Conservation (phyloP, 1,140 invertebrate species). For the Trypoxylus dichotomus region DNA sequence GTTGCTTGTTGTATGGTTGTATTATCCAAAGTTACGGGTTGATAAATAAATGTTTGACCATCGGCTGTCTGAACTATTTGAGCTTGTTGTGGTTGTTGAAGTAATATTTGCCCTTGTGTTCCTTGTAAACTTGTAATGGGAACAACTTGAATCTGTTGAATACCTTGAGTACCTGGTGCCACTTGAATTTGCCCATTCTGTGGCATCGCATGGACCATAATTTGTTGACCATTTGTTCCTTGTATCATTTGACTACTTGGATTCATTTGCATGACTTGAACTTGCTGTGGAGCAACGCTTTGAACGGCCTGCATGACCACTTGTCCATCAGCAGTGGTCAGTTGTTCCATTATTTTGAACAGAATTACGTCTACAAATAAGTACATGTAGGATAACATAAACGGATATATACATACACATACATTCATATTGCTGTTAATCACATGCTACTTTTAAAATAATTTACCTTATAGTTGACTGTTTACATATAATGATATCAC, state of each 20-base stretch:
- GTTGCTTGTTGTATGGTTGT: conserved; percentile 58
- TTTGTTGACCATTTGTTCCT: conserved; percentile 54
- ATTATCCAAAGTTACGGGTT: conserved; percentile 69
- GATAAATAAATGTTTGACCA: conserved; percentile 92
- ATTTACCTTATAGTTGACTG: neutral
- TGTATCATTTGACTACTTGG: conserved; percentile 52
- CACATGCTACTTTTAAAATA: neutral
- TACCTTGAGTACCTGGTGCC: conserved; percentile 58
- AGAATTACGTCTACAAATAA: neutral
- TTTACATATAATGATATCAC: neutral
- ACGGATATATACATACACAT: too few species aligned
- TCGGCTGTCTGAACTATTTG: conserved; percentile 89
- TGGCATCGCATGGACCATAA: conserved; percentile 53
- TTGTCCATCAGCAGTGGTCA: conserved; percentile 51
- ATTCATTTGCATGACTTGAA: conserved; percentile 53
- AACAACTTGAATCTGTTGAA: conserved; percentile 66
- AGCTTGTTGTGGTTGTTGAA: conserved; percentile 67
- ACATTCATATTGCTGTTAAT: neutral
- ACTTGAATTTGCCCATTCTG: conserved; percentile 63
- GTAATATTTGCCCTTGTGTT: conserved; percentile 59
- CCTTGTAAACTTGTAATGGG: conserved; percentile 63
- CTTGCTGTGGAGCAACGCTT: conserved; percentile 48
- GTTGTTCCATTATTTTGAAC: conserved; percentile 47
- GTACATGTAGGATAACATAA: neutral
- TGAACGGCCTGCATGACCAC: conserved; percentile 52